phyloP scores from a whole-genome alignment of 2,797 vertebrate species.

The Vespertilio murinus region DNA sequence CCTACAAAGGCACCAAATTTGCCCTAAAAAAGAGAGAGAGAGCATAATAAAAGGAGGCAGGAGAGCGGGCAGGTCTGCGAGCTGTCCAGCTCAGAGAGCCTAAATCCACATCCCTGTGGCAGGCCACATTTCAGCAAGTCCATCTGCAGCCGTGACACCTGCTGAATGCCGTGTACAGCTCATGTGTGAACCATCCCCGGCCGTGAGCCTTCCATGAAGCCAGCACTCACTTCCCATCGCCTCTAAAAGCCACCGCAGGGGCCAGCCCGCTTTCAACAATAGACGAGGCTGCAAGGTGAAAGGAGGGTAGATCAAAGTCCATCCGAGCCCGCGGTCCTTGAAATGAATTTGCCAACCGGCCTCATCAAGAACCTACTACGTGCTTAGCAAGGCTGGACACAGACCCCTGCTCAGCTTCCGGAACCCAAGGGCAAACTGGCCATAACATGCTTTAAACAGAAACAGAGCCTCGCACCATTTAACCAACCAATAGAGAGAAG shows the following conservation, averaged over 20 bases:
- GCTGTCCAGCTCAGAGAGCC: neutral
- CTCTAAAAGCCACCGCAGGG: neutral
- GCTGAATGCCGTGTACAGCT: neutral
- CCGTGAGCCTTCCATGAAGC: neutral
- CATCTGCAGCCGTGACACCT: neutral
- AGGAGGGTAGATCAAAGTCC: neutral
- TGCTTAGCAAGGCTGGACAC: neutral
- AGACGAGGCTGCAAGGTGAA: neutral
- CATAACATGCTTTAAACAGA: slow-evolving; percentile 41
- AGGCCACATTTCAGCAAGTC: neutral
- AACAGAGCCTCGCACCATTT: slow-evolving; percentile 9
- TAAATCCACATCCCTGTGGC: neutral
- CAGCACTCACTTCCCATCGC: neutral
- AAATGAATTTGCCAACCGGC: neutral
- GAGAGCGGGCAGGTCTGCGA: neutral
- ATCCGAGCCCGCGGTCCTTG: neutral
- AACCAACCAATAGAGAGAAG: neutral
- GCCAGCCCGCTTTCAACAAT: neutral
- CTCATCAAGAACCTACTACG: slow-evolving; percentile 25
- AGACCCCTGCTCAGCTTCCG: neutral
- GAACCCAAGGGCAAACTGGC: neutral
- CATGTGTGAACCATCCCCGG: neutral
- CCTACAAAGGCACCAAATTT: neutral
- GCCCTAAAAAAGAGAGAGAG: neutral
- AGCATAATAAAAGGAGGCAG: neutral